phyloP scores from a whole-genome alignment of 2,113 vertebrate species.

The Cyanoliseus patagonus region DNA sequence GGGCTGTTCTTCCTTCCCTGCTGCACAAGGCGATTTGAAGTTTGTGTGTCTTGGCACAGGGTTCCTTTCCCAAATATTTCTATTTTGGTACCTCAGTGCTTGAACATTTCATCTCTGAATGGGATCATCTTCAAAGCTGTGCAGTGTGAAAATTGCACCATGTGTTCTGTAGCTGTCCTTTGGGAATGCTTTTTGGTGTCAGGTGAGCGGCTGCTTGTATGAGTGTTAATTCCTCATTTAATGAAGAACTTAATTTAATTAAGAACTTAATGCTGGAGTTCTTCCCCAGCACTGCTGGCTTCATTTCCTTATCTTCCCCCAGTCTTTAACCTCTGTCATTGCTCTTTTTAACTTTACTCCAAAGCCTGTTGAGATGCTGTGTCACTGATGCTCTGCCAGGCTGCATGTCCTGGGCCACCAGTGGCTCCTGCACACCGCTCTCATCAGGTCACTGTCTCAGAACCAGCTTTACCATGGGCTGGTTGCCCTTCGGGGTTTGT shows the following conservation, averaged over 20 bases:
- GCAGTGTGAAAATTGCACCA: neutral
- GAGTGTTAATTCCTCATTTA: neutral
- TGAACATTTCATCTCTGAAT: neutral
- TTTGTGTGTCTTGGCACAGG: slow-evolving; percentile 11
- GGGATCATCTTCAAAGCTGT: neutral
- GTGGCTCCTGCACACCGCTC: neutral
- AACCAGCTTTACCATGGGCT: neutral
- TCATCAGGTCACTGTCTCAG: neutral
- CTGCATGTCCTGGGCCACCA: neutral
- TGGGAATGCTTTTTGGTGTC: neutral
- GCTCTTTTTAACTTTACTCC: neutral
- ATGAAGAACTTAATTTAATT: neutral
- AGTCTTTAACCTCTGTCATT: neutral
- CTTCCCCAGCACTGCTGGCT: neutral
- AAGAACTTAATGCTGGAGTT: neutral
- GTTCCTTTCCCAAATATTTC: neutral
- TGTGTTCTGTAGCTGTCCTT: neutral
- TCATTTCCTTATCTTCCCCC: neutral
- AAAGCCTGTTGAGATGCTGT: neutral
- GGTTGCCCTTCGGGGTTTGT: neutral
- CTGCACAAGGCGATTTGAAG: neutral
- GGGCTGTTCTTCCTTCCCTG: neutral
- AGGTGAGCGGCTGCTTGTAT: neutral
- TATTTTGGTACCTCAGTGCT: neutral
- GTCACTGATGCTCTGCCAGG: neutral